A percentile compares a stretch with the other conserved stretches of the same genome.
Evolutionary conservation across 2,888 invertebrate genomes (phyloP).

Genomic region (Drosophila flavopinicola): DNA sequence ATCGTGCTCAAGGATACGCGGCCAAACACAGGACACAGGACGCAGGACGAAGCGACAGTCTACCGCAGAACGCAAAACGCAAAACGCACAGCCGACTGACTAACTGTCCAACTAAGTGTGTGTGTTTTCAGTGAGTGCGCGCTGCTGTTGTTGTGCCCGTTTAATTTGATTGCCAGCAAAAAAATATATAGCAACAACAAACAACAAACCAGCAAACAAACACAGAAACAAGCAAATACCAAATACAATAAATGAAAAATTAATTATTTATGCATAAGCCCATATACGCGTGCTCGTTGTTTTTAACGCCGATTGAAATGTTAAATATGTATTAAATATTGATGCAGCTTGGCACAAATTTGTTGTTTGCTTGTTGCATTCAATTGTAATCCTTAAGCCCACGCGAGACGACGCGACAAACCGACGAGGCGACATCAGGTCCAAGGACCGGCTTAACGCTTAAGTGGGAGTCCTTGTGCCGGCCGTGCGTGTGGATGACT

Average conservation of each 20-base stretch:
- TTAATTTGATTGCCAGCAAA: conserved; percentile 63
- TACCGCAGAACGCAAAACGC: too few relatives aligned
- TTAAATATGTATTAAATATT: conserved; percentile 69
- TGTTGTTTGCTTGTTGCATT: conserved; percentile 27
- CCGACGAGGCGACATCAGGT: not conserved
- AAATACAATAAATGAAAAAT: conserved; percentile 75
- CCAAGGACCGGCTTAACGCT: conserved; percentile 20
- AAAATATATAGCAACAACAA: too few relatives aligned
- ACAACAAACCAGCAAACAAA: too few relatives aligned
- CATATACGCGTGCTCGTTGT: conserved; percentile 25
- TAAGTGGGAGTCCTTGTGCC: conserved; percentile 41
- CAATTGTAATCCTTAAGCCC: conserved; percentile 33
- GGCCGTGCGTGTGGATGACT: conserved; percentile 73
- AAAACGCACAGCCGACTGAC: conserved; percentile 47
- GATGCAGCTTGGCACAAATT: conserved; percentile 32
- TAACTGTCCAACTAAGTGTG: conserved; percentile 35
- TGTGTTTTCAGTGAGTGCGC: conserved; percentile 24
- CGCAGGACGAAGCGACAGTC: conserved; percentile 19
- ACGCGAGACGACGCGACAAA: conserved; percentile 7
- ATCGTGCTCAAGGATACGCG: conserved; percentile 82
- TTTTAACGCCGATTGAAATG: conserved; percentile 68
- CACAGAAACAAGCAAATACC: conserved; percentile 15
- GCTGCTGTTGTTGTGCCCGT: conserved; percentile 30
- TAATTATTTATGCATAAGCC: conserved; percentile 63
- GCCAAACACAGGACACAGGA: conserved; percentile 21